Conservation (phyloP, 2,113 vertebrate genomes). For the Bubo bubo region DNA sequence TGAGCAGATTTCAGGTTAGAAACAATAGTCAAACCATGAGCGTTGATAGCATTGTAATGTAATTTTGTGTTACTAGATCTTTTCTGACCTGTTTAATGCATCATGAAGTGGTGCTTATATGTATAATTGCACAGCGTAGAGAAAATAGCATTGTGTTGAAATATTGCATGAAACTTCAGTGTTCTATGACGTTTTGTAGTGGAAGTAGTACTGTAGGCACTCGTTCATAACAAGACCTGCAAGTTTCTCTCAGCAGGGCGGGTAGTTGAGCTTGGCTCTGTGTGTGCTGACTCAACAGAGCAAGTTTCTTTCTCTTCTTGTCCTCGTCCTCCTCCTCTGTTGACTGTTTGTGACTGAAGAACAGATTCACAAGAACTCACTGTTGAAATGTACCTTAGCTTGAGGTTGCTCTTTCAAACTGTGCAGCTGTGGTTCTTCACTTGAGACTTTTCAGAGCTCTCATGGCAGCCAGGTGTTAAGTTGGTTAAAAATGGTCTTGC, state of each 20-base stretch:
- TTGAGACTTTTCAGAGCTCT: neutral
- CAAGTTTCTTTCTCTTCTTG: neutral
- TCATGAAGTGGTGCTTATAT: neutral
- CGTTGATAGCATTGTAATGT: neutral
- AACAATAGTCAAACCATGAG: neutral
- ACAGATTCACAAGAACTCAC: neutral
- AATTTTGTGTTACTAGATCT: neutral
- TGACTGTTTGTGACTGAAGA: neutral
- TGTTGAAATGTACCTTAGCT: neutral
- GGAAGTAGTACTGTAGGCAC: neutral
- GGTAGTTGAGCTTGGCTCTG: neutral
- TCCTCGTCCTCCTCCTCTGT: neutral
- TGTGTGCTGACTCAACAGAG: neutral
- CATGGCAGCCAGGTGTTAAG: neutral
- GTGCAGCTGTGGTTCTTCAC: neutral
- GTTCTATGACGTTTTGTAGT: neutral
- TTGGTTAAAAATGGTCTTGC: neutral
- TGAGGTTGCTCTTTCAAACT: neutral
- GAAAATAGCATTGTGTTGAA: neutral
- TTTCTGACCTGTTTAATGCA: neutral
- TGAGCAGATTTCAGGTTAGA: neutral
- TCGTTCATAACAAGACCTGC: conserved; percentile 8
- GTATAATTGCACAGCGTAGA: neutral
- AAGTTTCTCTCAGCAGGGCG: neutral
- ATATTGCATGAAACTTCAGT: neutral